Base-by-base conservation (phyloP, 2,888 invertebrate genomes). In the Poecilobothrus nobilitatus region DNA sequence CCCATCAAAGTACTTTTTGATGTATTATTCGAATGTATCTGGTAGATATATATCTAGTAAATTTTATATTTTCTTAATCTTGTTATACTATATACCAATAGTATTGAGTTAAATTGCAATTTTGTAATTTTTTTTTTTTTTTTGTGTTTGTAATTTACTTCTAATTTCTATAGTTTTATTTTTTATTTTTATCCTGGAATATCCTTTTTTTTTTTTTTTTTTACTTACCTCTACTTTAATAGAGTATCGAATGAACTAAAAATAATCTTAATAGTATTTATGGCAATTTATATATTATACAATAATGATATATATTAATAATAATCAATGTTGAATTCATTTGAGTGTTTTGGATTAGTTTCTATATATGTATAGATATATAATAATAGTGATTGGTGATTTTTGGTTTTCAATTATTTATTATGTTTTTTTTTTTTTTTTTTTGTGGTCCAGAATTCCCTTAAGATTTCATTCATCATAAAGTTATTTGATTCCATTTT, bases 231-330 rank as follows among this genome's bases (percentile, higher is more conserved):
- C 15, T 53, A 18, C 18, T 53, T 53, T 53, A n/a, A 18, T 12
- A 12, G 53, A 6, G 3, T 53, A 53, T n/a, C 15, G 53, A 53
- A 53, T 18, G 53, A 53, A 53, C 18, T 53, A 18, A 53, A 53
- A 53, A 53, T 18, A 53, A 53, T 53, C 53, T 18, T 53, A 53
- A 53, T 53, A n/a, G n/a, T 53, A 53, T 53, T 53, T 53, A 53
- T 53, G 53, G 18, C 53, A 18, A 53, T 53, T n/a, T 15, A 12
- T 27, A 27, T n/a, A 53, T 53, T 53, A 15, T 41, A 41, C 15
- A 53, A 37, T 37, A 10, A 8, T 37, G 37, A 37, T 37, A 12
- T 8, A 37, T 7, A 37, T 5, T 37, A 12, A 37, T 37, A 37
- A 37, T 12, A 37, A 37, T 37, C 8, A 37, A 4, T 27, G 27